Percentiles rank a stretch among this genome's conserved stretches.
Evolutionary conservation across 2,797 vertebrate genomes (phyloP).

Genomic region (Lateolabrax maculatus): DNA sequence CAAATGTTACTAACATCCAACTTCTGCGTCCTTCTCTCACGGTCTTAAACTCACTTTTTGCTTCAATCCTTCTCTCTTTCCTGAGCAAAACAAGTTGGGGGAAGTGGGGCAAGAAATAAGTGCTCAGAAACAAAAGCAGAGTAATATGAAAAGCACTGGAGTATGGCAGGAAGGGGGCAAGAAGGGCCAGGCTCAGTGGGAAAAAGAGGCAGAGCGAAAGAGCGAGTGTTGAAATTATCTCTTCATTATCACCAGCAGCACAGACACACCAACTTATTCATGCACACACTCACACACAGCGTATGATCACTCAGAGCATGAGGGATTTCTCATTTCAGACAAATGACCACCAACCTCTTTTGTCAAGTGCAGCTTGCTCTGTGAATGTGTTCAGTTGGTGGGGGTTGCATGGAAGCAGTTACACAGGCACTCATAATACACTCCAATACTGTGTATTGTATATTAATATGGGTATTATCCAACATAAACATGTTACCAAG

Average conservation of each 20-base stretch:
- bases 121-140: constrained; percentile 75
- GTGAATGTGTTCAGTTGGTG: constrained; percentile 60
- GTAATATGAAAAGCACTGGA: constrained; percentile 76
- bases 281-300: constrained; percentile 27
- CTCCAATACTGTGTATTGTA: background rate
- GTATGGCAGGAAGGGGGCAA: constrained; percentile 63
- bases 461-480: background rate
- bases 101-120: constrained; percentile 78
- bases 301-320: constrained; percentile 69
- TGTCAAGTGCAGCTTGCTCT: constrained; percentile 66
- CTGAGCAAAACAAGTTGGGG: constrained; percentile 70
- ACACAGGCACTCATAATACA: constrained; percentile 26
- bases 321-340: constrained; percentile 82
- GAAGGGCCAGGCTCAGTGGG: constrained; percentile 39
- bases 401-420: constrained; percentile 14
- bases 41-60: constrained; percentile 1
- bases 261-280: constrained; percentile 30
- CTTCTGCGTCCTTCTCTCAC: constrained; percentile 32
- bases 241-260: constrained; percentile 73
- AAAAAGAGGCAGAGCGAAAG: constrained; percentile 34
- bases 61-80: constrained; percentile 40
- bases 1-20: constrained; percentile 63
- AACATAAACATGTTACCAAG: background rate
- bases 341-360: constrained; percentile 75
- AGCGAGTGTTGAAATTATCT: constrained; percentile 72